phyloP scores from a whole-genome alignment of 2,113 vertebrate species.

The Varanus komodoensis region DNA sequence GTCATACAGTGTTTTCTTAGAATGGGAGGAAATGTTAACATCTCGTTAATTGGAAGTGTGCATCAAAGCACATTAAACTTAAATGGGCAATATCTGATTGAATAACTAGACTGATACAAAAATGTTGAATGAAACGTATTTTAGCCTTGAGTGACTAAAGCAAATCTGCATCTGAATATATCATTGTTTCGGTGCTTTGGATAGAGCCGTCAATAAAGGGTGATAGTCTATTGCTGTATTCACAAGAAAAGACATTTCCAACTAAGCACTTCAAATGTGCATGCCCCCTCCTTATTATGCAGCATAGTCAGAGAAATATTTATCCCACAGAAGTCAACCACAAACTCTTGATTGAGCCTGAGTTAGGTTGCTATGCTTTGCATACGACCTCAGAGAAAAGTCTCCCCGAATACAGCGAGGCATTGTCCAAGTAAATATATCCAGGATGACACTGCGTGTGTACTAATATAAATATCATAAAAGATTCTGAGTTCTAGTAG shows the following conservation, averaged over 20 bases:
- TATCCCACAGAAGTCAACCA: not conserved
- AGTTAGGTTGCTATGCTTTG: not conserved
- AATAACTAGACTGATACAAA: not conserved
- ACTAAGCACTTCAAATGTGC: not conserved
- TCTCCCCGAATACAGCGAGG: not conserved
- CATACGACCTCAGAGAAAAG: not conserved
- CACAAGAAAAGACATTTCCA: not conserved
- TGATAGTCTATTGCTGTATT: not conserved
- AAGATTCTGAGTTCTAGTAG: not conserved
- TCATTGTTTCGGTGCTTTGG: not conserved
- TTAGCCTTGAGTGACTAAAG: not conserved
- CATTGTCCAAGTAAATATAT: not conserved
- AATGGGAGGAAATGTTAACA: not conserved
- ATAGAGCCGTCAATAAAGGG: not conserved
- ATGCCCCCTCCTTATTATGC: no score
- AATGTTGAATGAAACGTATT: not conserved
- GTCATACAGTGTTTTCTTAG: not conserved
- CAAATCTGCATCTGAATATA: not conserved
- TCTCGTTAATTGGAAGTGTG: not conserved
- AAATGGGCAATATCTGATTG: constrained; percentile 1
- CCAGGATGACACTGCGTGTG: not conserved
- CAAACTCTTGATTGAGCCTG: not conserved
- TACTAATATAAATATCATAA: not conserved
- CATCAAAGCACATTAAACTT: not conserved
- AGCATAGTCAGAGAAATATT: not conserved